Evolutionary conservation across 2,113 vertebrate genomes (phyloP), one percentile per base, ranked within the genome.

Genomic region (Alaudala cheleensis): DNA sequence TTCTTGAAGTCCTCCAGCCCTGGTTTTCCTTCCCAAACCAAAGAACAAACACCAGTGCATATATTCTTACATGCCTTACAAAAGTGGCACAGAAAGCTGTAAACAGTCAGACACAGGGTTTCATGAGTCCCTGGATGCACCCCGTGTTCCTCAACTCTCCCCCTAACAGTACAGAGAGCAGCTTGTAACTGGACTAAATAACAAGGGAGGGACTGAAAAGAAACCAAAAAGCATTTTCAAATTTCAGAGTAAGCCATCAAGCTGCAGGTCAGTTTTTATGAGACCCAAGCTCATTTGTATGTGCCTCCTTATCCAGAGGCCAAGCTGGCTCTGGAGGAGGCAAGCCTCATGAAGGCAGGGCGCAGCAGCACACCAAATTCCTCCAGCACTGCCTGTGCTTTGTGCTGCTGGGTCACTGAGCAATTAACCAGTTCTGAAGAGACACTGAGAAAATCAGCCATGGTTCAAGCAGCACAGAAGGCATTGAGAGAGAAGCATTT

Each of bases 391-490:
- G 45, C 84, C 72, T 76, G 73, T 57, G 70, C 79, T 90, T 84
- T 70, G 54, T 50, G 66, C 40, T 93, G 91, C 86, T 77, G 85
- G 95, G 87, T 91, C 93, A 92, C 81, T 51, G 56, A 9, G 2
- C 85, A 86, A 88, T 93, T 66, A 93, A 24, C 22, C 21, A 39
- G 64, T 20, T 58, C 87, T 50, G 62, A 86, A 92, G 42, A 91
- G 85, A 93, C 19, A 42, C 6, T 22, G 37, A 23, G 51, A 51
- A 87, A 91, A 58, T 45, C 1, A 0, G 45, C 42, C 58, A 51
- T 14, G 17, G 33, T 33, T 77, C 0, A 1, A 54, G 72, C 39
- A 73, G 60, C 42, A 58, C 33, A 58, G 71, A 90, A 62, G 29
- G 0, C 78, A 82, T 12, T 0, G 2, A 88, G 53, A 81, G 49